Evolutionary conservation across 2,113 vertebrate genomes (phyloP).

Genomic region (Rafetus swinhoei): DNA sequence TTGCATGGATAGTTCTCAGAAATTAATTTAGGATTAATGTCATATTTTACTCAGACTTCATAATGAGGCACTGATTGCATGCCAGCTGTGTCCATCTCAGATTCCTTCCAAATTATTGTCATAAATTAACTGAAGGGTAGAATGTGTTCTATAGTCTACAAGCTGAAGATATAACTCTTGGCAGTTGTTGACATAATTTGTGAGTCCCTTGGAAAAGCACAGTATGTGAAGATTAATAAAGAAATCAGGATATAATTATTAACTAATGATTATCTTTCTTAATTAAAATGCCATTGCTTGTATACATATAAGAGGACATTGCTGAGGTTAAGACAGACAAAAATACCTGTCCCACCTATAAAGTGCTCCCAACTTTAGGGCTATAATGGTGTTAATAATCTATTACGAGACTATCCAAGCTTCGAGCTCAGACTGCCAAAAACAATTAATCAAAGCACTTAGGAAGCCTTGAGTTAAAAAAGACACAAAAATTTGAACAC

Average conservation of each 20-base stretch:
- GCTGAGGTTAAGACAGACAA: slow-evolving; percentile 20
- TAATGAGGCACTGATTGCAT: background rate
- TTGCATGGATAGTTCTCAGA: slow-evolving; percentile 15
- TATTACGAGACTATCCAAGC: slow-evolving; percentile 37
- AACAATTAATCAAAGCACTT: slow-evolving; percentile 51
- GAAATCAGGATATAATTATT: slow-evolving; percentile 22
- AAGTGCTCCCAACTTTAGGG: background rate
- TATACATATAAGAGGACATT: background rate
- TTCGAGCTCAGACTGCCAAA: slow-evolving; percentile 53
- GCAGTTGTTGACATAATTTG: background rate
- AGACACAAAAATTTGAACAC: background rate
- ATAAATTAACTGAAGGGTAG: slow-evolving; percentile 8
- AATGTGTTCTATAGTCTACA: background rate
- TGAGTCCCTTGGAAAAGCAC: slow-evolving; percentile 14
- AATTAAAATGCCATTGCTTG: background rate
- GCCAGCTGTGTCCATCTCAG: background rate
- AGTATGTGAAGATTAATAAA: background rate
- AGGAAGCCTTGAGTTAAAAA: background rate
- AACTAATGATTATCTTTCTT: background rate
- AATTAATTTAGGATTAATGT: slow-evolving; percentile 24
- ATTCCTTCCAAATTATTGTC: slow-evolving; percentile 4
- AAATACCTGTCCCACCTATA: background rate
- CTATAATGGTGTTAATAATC: slow-evolving; percentile 24
- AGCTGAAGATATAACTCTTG: slow-evolving; percentile 7
- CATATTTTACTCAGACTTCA: slow-evolving; percentile 9